Conservation (phyloP, 2,888 invertebrate species). For the Amiota communis region DNA sequence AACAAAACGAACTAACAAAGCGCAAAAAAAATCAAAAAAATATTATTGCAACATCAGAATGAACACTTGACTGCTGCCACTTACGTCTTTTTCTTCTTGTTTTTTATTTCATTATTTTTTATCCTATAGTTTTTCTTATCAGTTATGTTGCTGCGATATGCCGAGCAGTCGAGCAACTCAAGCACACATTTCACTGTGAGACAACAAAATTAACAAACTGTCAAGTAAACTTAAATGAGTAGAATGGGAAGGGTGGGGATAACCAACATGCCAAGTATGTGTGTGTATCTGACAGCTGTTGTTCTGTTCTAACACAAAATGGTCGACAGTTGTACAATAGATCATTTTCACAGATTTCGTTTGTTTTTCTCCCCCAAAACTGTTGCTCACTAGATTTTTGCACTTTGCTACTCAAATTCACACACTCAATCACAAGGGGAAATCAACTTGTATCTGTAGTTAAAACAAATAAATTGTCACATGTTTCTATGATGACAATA, state of each 20-base stretch:
- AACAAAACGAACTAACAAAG: background rate
- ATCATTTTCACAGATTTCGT: constrained; percentile 23
- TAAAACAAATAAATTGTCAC: constrained; percentile 26
- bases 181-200: constrained; percentile 21
- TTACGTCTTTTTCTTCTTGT: constrained; percentile 8
- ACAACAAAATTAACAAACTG: constrained; percentile 33
- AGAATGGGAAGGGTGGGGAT: background rate
- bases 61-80: constrained; percentile 17
- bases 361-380: background rate
- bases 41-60: background rate
- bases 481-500: constrained; percentile 1
- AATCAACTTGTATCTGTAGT: constrained; percentile 1
- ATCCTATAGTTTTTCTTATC: background rate
- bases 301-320: background rate
- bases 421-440: background rate
- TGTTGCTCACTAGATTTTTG: background rate
- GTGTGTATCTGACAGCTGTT: constrained; percentile 1
- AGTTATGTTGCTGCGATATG: background rate
- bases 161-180: background rate
- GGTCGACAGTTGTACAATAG: constrained; percentile 26
- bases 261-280: background rate
- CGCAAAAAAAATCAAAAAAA: background rate
- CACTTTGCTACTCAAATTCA: background rate
- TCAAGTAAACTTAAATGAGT: constrained; percentile 11
- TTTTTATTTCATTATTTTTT: background rate